These are phyloP conservation scores for Gonioctena quinquepunctata DNA, from an alignment of 1,140 invertebrate genomes.

Conservation along the genomic window DNA sequence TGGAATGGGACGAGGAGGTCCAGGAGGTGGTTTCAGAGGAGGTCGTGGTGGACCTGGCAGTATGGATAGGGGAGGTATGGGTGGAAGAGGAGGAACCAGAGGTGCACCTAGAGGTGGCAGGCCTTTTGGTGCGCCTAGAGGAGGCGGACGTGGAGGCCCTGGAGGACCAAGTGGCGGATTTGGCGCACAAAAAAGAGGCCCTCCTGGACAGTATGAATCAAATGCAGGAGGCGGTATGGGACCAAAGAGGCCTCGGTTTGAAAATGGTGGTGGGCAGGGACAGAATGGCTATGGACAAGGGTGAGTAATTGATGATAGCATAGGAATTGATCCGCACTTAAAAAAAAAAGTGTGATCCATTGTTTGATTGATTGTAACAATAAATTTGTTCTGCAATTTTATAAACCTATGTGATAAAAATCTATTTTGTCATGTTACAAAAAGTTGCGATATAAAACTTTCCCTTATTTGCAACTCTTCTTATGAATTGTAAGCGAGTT, in stretches of 20 bases:
- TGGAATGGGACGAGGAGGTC: constrained; percentile 32
- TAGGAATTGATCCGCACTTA: not conserved
- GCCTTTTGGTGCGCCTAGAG: constrained; percentile 24
- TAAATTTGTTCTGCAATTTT: not conserved
- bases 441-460: constrained; percentile 6
- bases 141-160: constrained; percentile 14
- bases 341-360: not conserved
- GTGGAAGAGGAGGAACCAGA: constrained; percentile 3
- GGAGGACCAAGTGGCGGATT: constrained; percentile 20
- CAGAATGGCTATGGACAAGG: constrained; percentile 35
- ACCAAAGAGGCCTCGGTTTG: constrained; percentile 38
- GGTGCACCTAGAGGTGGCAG: constrained; percentile 26
- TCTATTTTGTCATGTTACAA: not conserved
- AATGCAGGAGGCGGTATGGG: constrained; percentile 6
- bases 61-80: constrained; percentile 12
- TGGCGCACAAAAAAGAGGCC: constrained; percentile 22
- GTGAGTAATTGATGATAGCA: not conserved
- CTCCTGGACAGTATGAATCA: constrained; percentile 26
- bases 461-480: constrained; percentile 46
- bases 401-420: not conserved
- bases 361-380: not conserved
- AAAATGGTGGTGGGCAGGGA: constrained; percentile 23
- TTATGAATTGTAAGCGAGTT: constrained; percentile 47
- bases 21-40: constrained; percentile 22
- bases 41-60: constrained; percentile 15